Evolutionary conservation across 2,113 vertebrate species (phyloP).

Genomic region (Fregata magnificens): DNA sequence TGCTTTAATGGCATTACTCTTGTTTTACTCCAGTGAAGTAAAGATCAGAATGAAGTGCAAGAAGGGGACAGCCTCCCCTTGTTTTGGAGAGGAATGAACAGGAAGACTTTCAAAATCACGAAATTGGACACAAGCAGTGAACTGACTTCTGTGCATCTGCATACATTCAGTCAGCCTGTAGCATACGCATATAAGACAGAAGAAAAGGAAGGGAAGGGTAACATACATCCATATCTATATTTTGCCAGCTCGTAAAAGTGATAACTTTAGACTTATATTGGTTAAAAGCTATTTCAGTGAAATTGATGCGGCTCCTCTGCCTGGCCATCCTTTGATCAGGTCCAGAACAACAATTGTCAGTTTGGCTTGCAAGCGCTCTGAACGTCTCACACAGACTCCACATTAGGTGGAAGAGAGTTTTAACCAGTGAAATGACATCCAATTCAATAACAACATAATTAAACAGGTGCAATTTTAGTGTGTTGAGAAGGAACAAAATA

Average conservation of each 20-base stretch:
- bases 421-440: background rate
- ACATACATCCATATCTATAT: background rate
- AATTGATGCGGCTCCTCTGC: background rate
- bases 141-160: background rate
- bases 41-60: background rate
- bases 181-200: background rate
- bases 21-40: background rate
- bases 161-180: background rate
- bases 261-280: background rate
- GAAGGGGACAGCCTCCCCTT: background rate
- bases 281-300: background rate
- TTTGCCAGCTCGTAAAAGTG: background rate
- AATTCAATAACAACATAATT: background rate
- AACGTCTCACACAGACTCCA: background rate
- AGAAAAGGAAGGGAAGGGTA: background rate
- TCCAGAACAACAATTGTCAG: background rate
- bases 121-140: background rate
- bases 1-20: background rate
- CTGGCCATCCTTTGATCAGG: background rate
- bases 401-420: background rate
- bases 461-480: constrained; percentile 33
- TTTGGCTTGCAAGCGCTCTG: background rate
- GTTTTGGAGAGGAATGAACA: background rate
- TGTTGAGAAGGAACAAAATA: background rate
- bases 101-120: background rate